These are phyloP conservation scores for Diploscapter pachys DNA, from an alignment of 1,140 invertebrate species.

Conservation along the genomic window DNA sequence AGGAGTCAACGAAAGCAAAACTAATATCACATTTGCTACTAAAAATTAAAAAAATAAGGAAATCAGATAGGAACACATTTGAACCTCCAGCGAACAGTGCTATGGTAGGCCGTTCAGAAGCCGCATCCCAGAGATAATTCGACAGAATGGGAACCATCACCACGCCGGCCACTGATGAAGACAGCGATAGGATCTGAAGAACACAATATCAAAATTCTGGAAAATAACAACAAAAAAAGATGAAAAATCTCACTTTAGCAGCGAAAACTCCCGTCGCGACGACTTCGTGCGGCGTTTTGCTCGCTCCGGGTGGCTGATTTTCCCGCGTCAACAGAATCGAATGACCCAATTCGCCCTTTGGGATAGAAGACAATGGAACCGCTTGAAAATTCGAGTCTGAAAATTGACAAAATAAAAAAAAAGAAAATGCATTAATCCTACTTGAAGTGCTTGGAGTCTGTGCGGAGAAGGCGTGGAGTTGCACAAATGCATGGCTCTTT, in stretches of 20 bases:
- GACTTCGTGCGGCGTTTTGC: conserved; percentile 29
- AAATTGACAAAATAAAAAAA: neutral
- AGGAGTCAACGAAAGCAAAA: conserved; percentile 32
- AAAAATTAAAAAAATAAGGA: neutral
- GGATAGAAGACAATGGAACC: conserved; percentile 9
- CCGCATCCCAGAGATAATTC: conserved; percentile 32
- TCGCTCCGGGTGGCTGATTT: conserved; percentile 20
- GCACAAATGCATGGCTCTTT: too few species aligned
- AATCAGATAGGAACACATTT: too few species aligned
- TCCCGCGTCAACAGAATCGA: conserved; percentile 21
- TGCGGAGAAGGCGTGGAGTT: too few species aligned
- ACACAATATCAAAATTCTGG: neutral
- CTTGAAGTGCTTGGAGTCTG: neutral
- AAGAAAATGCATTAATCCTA: neutral
- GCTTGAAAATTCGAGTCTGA: neutral
- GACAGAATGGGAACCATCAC: conserved; percentile 34
- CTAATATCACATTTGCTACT: conserved; percentile 32
- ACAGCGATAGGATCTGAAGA: conserved; percentile 27
- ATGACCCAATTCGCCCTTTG: conserved; percentile 27
- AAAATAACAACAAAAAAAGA: neutral
- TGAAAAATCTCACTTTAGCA: conserved; percentile 12
- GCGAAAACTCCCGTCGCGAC: conserved; percentile 19
- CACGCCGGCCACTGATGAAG: conserved; percentile 26
- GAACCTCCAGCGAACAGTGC: conserved; percentile 29
- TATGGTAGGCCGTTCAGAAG: conserved; percentile 27